These are phyloP conservation scores for Macrophya annulata DNA, from an alignment of 2,888 invertebrate genomes.

Conservation along the genomic window DNA sequence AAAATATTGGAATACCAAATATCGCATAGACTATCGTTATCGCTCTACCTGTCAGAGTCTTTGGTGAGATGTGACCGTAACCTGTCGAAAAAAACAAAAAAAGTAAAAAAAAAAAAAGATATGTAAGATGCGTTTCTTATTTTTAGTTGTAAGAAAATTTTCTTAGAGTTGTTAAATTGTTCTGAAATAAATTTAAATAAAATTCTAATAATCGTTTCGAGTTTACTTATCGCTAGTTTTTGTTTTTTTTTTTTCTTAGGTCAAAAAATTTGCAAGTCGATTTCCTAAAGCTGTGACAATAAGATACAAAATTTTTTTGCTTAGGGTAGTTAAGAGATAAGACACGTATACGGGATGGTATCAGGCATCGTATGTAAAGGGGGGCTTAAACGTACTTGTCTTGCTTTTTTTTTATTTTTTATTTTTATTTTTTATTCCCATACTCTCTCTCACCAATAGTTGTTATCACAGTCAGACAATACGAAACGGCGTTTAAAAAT, in stretches of 20 bases:
- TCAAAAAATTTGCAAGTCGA: background rate
- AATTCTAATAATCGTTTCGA: background rate
- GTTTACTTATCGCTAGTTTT: background rate
- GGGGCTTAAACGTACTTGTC: no score
- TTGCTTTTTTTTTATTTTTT: background rate
- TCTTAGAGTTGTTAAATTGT: background rate
- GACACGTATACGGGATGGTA: background rate
- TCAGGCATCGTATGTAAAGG: background rate
- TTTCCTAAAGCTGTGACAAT: background rate
- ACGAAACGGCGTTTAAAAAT: constrained; percentile 93
- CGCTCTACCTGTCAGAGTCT: constrained; percentile 91
- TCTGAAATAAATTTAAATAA: background rate
- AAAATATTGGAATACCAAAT: constrained; percentile 97
- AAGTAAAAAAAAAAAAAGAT: background rate
- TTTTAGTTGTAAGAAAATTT: background rate
- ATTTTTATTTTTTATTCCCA: no score
- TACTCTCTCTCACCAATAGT: constrained; percentile 89
- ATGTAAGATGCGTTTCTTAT: background rate
- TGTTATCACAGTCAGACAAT: constrained; percentile 92
- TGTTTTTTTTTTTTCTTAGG: background rate
- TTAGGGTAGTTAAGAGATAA: background rate
- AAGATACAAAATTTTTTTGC: no score
- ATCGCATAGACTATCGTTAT: constrained; percentile 96
- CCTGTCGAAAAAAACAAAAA: constrained; percentile 80
- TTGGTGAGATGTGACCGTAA: constrained; percentile 97